Evolutionary conservation across 2,113 vertebrate genomes (phyloP).

Genomic region (Tupaia chinensis): DNA sequence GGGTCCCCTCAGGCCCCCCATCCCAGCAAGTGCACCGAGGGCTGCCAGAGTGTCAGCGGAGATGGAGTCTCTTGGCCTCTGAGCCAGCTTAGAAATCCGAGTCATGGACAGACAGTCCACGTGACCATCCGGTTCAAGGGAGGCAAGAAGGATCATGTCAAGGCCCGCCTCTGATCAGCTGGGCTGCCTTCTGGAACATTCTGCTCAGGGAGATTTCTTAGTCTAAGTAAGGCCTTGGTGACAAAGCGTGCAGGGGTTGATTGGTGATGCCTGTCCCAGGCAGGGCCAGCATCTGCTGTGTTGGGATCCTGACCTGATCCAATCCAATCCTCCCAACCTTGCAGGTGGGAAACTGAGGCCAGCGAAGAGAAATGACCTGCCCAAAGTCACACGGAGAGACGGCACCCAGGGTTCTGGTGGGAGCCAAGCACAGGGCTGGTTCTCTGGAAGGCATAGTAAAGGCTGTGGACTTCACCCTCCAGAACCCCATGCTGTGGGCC

Average conservation of each 20-base stretch:
- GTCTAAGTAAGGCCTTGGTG: not conserved
- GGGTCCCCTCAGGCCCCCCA: not conserved
- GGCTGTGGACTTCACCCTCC: not conserved
- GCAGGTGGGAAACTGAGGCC: not conserved
- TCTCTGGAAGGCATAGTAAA: not conserved
- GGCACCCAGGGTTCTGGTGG: not conserved
- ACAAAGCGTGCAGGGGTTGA: not conserved
- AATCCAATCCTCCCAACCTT: not conserved
- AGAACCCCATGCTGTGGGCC: not conserved
- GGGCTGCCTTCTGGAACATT: not conserved
- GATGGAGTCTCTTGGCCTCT: not conserved
- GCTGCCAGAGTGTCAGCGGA: fast-evolving
- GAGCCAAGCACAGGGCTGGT: not conserved
- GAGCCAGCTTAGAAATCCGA: not conserved
- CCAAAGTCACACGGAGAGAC: not conserved
- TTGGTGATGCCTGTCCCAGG: not conserved
- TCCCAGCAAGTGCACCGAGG: not conserved
- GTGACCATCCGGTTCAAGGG: not conserved
- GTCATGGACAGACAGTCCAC: not conserved
- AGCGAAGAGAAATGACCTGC: not conserved
- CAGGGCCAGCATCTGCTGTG: not conserved
- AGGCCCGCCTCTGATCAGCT: not conserved
- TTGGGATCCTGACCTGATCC: not conserved
- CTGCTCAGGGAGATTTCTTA: not conserved
- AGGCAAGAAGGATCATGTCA: not conserved